Conservation (phyloP, 2,888 invertebrate species). For the Nasonovia ribisnigri region DNA sequence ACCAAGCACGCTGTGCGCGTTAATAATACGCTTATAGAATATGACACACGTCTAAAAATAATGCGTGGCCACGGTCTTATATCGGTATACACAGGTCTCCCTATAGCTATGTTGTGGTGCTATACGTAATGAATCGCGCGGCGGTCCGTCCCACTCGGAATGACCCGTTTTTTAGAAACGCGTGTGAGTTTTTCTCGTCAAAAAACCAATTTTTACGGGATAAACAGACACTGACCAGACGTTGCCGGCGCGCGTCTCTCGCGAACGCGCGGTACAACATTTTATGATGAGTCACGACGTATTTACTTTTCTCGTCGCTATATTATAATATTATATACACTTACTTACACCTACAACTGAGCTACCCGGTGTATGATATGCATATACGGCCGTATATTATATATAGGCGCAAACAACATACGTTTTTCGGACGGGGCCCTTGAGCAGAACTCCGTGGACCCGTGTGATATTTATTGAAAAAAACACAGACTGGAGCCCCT, state of each 20-base stretch:
- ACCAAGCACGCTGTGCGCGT: neutral
- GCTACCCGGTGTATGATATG: neutral
- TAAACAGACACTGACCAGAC: neutral
- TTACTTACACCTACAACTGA: no score
- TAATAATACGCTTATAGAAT: constrained; percentile 39
- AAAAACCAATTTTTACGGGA: neutral
- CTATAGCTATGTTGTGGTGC: neutral
- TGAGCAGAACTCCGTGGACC: neutral
- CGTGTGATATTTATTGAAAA: neutral
- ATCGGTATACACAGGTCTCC: neutral
- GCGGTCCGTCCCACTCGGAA: constrained; percentile 34
- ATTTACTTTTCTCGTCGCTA: neutral
- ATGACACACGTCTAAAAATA: constrained; percentile 65
- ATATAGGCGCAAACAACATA: neutral
- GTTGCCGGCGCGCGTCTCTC: neutral
- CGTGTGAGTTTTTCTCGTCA: neutral
- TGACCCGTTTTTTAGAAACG: constrained; percentile 42
- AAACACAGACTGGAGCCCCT: neutral
- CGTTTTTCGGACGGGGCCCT: neutral
- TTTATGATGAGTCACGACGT: neutral
- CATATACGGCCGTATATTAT: neutral
- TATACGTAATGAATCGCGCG: neutral
- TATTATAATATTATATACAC: no score
- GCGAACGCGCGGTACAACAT: neutral
- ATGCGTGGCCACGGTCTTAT: constrained; percentile 47